Evolutionary conservation across 37 sponge, comb jelly and placozoan genomes (phyloP).

Genomic region (Spongilla lacustris): DNA sequence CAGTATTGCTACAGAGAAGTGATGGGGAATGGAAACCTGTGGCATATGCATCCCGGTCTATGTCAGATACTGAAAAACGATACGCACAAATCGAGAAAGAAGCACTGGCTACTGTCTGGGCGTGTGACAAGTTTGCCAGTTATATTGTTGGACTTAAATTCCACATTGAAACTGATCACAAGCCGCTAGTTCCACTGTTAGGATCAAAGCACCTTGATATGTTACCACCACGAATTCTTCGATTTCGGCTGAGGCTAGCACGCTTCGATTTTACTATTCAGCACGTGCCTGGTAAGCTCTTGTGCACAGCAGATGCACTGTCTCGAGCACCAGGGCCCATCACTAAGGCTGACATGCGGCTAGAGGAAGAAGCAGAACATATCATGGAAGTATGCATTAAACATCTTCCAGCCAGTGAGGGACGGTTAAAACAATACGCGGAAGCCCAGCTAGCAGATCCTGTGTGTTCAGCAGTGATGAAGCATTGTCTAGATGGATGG

Average conservation of each 20-base stretch:
- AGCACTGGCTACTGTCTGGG: constrained; percentile 53
- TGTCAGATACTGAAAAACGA: constrained; percentile 37
- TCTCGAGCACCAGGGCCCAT: constrained; percentile 39
- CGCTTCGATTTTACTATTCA: constrained; percentile 25
- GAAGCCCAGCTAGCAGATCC: no score
- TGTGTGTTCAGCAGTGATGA: no score
- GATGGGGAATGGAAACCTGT: constrained; percentile 21
- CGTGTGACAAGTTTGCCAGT: constrained; percentile 30
- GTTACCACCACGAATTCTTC: constrained; percentile 26
- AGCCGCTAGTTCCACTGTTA: constrained; percentile 48
- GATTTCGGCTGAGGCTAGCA: constrained; percentile 35
- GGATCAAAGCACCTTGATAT: constrained; percentile 27
- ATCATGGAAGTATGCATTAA: no score
- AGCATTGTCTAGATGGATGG: no score
- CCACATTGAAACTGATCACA: constrained; percentile 59
- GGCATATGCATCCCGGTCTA: constrained; percentile 30
- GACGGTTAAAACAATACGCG: no score
- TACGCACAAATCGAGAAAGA: constrained; percentile 59
- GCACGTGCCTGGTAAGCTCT: constrained; percentile 27
- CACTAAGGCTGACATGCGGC: no score
- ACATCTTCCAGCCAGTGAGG: no score
- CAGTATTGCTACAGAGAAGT: constrained; percentile 20
- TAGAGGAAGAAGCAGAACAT: no score
- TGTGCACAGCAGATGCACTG: constrained; percentile 51
- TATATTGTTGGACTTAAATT: constrained; percentile 26